Evolutionary conservation across 2,888 invertebrate species (phyloP).

Genomic region (Odontocerum albicorne): DNA sequence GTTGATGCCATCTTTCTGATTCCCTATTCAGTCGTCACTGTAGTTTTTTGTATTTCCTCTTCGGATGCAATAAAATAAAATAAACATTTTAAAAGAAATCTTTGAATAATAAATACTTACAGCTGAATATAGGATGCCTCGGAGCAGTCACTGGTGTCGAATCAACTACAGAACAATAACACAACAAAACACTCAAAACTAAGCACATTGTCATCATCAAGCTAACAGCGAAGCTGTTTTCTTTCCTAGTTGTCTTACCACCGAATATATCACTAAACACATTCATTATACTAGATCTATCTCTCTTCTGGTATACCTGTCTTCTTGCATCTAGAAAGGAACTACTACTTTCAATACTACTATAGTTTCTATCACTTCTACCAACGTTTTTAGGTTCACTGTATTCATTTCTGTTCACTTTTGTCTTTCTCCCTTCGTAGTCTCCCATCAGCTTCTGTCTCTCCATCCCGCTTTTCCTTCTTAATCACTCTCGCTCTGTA

Average conservation of each 20-base stretch:
- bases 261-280: conserved; percentile 31
- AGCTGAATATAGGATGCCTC: conserved; percentile 27
- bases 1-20: too few relatives aligned
- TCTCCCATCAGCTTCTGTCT: conserved; percentile 16
- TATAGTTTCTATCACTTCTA: too few relatives aligned
- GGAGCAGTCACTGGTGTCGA: conserved; percentile 21
- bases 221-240: conserved; percentile 19
- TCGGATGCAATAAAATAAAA: too few relatives aligned
- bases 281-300: conserved; percentile 9
- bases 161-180: conserved; percentile 15
- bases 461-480: too few relatives aligned
- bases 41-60: too few relatives aligned
- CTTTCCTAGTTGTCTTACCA: conserved; percentile 12
- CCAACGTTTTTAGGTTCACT: background rate
- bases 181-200: conserved; percentile 17
- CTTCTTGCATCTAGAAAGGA: background rate
- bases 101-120: conserved; percentile 28
- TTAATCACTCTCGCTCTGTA: too few relatives aligned
- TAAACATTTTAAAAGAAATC: too few relatives aligned
- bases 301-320: too few relatives aligned
- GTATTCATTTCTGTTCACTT: background rate
- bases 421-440: background rate
- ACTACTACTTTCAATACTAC: too few relatives aligned
- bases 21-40: too few relatives aligned
- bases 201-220: conserved; percentile 17